These are phyloP conservation scores for Athalia cordata DNA, from an alignment of 2,888 invertebrate species.

Conservation along the genomic window DNA sequence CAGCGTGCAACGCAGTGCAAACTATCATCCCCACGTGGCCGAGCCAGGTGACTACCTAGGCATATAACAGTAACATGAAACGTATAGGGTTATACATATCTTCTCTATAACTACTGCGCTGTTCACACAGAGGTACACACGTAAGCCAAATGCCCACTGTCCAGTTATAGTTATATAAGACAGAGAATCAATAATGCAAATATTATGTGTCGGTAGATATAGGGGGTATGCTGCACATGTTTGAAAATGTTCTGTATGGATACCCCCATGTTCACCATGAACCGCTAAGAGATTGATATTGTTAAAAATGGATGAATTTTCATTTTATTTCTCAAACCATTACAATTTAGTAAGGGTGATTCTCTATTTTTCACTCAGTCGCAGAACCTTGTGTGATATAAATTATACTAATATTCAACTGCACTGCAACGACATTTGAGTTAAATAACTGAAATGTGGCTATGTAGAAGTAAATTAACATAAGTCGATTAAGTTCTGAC, in stretches of 20 bases:
- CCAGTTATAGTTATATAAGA: conserved; percentile 10
- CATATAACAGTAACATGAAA: conserved; percentile 47
- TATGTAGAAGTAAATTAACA: conserved; percentile 20
- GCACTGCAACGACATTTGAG: background rate
- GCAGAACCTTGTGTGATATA: too few species aligned
- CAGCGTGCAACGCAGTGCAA: conserved; percentile 54
- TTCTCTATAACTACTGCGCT: background rate
- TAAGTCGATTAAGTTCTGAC: conserved; percentile 23
- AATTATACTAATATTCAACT: background rate
- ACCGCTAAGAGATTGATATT: background rate
- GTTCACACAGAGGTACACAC: conserved; percentile 22
- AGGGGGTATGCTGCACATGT: background rate
- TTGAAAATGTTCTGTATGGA: background rate
- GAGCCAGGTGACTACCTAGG: conserved; percentile 50
- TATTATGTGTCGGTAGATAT: conserved; percentile 15
- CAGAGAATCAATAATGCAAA: conserved; percentile 39
- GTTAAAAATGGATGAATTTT: too few species aligned
- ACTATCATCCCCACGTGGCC: conserved; percentile 30
- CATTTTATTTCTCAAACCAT: too few species aligned
- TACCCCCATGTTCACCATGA: background rate
- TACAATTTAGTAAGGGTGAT: too few species aligned
- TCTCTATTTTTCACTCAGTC: too few species aligned
- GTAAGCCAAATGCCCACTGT: conserved; percentile 35
- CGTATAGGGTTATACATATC: background rate
- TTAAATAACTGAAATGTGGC: background rate